Evolutionary conservation across 2,797 vertebrate species (phyloP), one percentile per base, ranked within the genome.

Genomic region (Acanthornis magna): DNA sequence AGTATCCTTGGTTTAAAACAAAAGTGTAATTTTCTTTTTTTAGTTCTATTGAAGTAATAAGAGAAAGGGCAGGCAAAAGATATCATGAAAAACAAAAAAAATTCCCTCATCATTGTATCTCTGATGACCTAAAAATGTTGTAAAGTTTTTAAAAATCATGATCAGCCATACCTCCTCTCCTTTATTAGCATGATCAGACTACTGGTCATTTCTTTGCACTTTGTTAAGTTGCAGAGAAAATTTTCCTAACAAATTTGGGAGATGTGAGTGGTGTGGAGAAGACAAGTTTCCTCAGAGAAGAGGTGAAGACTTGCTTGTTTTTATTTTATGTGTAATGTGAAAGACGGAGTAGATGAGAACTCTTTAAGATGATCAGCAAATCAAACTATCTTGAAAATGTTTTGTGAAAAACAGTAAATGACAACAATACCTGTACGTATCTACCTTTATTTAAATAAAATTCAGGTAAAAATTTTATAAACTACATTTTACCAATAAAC

Each of bases 111-210:
- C 19, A 23, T 34, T 80, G 1, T 45, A 21, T 81, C 23, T 85
- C 50, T 43, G 14, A 55, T 82, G 9, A 62, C 16, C 10, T 72
- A 29, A 45, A 91, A 89, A 51, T 55, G 2, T 70, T 81, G 26
- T 26, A 10, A 32, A 25, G 9, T 45, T 80, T 47, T 1, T 16
- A 32, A 78, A 57, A 21, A 9, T 13, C 4, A 2, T 1, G 0
- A 23, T 51, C 27, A 67, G 7, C 42, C 43, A 11, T 65, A 55
- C 12, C 3, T 85, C 10, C 10, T 67, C 20, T 88, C 15, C 25
- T 60, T 27, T 55, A 20, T 47, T 71, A 51, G 36, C 0, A 1
- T 72, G 30, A 36, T 73, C 32, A 62, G 70, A n/a, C 25, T 74
- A 5, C 21, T 42, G 7, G 12, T 48, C 9, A 15, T 54, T 70